phyloP scores from a whole-genome alignment of 2,797 vertebrate species.

The Lepilemur ruficaudatus region DNA sequence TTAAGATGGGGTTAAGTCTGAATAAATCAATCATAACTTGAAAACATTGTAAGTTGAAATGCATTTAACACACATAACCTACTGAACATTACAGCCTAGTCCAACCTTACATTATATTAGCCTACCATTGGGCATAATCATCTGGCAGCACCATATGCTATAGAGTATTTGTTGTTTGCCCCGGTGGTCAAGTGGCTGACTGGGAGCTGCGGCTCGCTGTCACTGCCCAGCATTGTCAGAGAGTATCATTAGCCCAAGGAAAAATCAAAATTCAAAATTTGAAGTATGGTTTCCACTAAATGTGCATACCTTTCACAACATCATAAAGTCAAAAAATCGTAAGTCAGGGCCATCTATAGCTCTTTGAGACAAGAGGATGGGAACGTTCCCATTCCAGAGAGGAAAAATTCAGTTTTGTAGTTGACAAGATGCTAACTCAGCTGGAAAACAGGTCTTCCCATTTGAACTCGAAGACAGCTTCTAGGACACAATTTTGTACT shows the following conservation, averaged over 20 bases:
- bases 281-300: background rate
- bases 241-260: background rate
- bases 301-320: background rate
- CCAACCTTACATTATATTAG: background rate
- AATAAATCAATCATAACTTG: background rate
- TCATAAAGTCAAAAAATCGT: background rate
- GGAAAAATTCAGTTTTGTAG: background rate
- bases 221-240: background rate
- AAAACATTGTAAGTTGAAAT: background rate
- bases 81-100: background rate
- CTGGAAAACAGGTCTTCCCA: background rate
- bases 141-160: background rate
- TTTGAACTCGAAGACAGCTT: background rate
- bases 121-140: background rate
- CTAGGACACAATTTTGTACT: background rate
- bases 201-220: background rate
- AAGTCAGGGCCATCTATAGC: background rate
- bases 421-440: background rate
- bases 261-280: background rate
- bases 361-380: background rate
- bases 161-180: too few relatives aligned
- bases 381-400: background rate
- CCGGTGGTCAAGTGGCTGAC: background rate
- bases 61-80: background rate
- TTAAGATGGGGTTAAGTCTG: background rate